Evolutionary conservation across 2,888 invertebrate genomes (phyloP), one percentile per base, ranked within the genome.

Genomic region (Boloria euphrosyne): DNA sequence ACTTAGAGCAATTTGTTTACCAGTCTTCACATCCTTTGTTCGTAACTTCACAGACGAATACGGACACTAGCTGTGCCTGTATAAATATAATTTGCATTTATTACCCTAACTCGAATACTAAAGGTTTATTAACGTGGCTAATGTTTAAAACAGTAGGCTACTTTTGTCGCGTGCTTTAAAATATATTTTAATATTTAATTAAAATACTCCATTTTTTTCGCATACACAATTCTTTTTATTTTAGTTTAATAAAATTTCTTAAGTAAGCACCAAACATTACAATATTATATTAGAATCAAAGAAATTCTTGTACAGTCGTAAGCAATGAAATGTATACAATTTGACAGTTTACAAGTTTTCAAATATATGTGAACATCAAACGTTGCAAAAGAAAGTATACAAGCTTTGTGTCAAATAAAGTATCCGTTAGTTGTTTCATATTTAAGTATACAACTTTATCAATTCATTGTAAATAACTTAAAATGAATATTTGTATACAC

Each of bases 11-110:
- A 59, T 59, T 59, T 59, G 49, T 59, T 59, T 59, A 49, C 38
- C 47, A 31, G 49, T 59, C 59, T 59, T 59, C 59, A 49, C 59
- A 59, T 59, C 59, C 49, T 49, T 49, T 59, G 59, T 59, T 59
- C 57, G 46, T 16, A 59, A 59, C 59, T 59, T 59, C 47, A 49
- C 59, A 59, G 59, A 59, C 59, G 59, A 59, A 49, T 38, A 49
- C 49, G 59, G 59, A 59, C 49, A 59, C 49, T 38, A 50, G 49
- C 49, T 38, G 18, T 31, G 49, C 49, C 59, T 59, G 49, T 49
- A 50, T 59, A 49, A 49, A 59, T 49, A 59, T 59, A 49, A 59
- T 59, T 59, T 59, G 49, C 59, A 59, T 59, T 47, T 59, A 59
- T 50, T 59, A 38, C 3, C 17, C 31, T 27, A 59, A 59, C 59